A percentile compares a stretch with the other conserved stretches of the same genome.
phyloP scores from a whole-genome alignment of 2,113 vertebrate species.

The Ammodytes dubius region DNA sequence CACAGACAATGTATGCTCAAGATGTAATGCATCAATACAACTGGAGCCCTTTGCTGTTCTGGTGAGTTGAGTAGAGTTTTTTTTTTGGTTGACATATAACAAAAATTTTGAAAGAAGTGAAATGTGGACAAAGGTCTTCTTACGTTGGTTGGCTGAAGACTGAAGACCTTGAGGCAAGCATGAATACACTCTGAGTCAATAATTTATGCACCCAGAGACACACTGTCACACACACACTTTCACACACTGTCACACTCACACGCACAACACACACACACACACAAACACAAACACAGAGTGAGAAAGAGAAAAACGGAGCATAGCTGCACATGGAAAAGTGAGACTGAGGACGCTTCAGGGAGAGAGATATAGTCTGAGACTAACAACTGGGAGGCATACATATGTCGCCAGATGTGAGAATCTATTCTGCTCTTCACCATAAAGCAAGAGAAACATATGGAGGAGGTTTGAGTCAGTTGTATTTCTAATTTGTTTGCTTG shows the following conservation, averaged over 20 bases:
- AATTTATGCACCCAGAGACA: constrained; percentile 75
- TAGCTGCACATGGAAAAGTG: constrained; percentile 40
- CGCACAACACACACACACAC: constrained; percentile 42
- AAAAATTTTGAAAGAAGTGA: constrained; percentile 54
- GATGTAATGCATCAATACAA: constrained; percentile 63
- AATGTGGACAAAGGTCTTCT: constrained; percentile 68
- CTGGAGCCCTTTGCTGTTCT: constrained; percentile 34
- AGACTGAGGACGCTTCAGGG: constrained; percentile 62
- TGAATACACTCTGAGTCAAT: constrained; percentile 83
- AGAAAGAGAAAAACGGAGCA: constrained; percentile 49
- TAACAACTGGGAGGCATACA: constrained; percentile 64
- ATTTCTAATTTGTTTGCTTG: constrained; percentile 43
- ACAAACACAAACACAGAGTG: constrained; percentile 46
- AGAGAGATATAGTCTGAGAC: constrained; percentile 58
- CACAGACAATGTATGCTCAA: constrained; percentile 53
- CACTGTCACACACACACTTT: constrained; percentile 41
- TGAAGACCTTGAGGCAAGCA: constrained; percentile 76
- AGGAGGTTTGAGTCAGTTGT: constrained; percentile 43
- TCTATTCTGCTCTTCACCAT: constrained; percentile 10
- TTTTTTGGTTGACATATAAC: constrained; percentile 8
- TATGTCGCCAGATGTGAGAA: constrained; percentile 59
- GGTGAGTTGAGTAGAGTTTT: constrained; percentile 44
- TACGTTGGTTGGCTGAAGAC: constrained; percentile 64
- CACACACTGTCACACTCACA: constrained; percentile 46
- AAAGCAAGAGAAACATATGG: constrained; percentile 29